A percentile compares a stretch with the other conserved stretches of the same genome.
Conservation (phyloP, 2,113 vertebrate genomes). For the Aspiorhynchus laticeps region DNA sequence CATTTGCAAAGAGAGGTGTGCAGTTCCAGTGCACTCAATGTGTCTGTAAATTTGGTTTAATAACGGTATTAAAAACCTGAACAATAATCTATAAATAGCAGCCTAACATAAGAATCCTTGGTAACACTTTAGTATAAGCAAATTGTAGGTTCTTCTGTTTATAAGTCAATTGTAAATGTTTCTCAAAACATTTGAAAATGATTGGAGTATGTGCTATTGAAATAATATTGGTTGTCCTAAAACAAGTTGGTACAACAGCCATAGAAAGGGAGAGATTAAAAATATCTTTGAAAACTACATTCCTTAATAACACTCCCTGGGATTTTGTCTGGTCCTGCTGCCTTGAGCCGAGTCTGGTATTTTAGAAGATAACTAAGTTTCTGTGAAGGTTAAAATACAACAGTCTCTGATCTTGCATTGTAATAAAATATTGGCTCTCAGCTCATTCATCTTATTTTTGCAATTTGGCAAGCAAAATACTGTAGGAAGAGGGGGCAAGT, state of each 20-base stretch:
- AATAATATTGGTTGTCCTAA: neutral
- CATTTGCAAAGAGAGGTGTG: neutral
- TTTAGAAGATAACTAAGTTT: neutral
- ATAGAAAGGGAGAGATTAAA: neutral
- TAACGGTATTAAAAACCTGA: neutral
- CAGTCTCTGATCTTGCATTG: neutral
- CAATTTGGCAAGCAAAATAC: no score
- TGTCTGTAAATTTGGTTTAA: neutral
- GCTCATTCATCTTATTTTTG: no score
- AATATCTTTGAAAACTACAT: neutral
- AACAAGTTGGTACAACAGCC: neutral
- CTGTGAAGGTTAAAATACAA: neutral
- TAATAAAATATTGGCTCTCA: neutral
- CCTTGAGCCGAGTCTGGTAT: neutral
- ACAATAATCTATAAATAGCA: no score
- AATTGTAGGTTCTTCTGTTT: no score
- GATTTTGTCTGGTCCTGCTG: neutral
- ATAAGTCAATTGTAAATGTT: no score
- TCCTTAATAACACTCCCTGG: neutral
- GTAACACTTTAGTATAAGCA: no score
- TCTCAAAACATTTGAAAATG: no score
- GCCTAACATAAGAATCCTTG: no score
- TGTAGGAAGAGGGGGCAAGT: no score
- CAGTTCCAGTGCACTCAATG: neutral
- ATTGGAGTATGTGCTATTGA: no score